phyloP scores from a whole-genome alignment of 2,888 invertebrate species.

The Acleris literana region DNA sequence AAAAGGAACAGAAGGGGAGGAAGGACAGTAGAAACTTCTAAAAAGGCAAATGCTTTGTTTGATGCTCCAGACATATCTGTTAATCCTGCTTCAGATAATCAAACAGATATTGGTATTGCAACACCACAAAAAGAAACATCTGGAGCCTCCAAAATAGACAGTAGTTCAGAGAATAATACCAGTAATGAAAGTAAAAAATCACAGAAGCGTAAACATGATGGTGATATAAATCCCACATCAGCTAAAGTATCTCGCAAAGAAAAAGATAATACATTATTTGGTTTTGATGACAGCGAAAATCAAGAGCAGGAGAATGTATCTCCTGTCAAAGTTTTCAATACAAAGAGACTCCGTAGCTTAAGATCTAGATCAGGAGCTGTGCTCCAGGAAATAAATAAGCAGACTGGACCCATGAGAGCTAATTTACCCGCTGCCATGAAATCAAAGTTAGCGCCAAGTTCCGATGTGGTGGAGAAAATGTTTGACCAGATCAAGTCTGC shows the following conservation, averaged over 20 bases:
- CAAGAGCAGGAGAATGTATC: slow-evolving; percentile 70
- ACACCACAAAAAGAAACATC: slow-evolving; percentile 40
- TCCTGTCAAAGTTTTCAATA: slow-evolving; percentile 56
- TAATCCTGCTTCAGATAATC: slow-evolving; percentile 32
- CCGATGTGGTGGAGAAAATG: slow-evolving; percentile 57
- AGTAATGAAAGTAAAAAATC: slow-evolving; percentile 45
- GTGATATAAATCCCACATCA: slow-evolving; percentile 37
- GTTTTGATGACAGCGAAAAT: slow-evolving; percentile 74
- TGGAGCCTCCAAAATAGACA: slow-evolving; percentile 39
- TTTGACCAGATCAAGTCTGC: slow-evolving; percentile 62
- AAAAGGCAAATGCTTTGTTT: slow-evolving; percentile 57
- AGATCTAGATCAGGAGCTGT: slow-evolving; percentile 56
- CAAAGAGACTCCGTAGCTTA: slow-evolving; percentile 49
- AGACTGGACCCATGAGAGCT: slow-evolving; percentile 58
- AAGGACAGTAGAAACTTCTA: slow-evolving; percentile 46
- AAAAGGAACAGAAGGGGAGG: slow-evolving; percentile 60
- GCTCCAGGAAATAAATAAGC: slow-evolving; percentile 63
- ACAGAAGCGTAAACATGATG: slow-evolving; percentile 42
- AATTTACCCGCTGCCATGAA: slow-evolving; percentile 56
- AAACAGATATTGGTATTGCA: slow-evolving; percentile 43
- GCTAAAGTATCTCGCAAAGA: slow-evolving; percentile 45
- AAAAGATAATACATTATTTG: slow-evolving; percentile 65
- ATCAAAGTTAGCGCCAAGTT: slow-evolving; percentile 53
- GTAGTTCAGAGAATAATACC: slow-evolving; percentile 39
- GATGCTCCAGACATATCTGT: slow-evolving; percentile 45